Evolutionary conservation across 2,888 invertebrate genomes (phyloP).

Genomic region (Lingula anatina): DNA sequence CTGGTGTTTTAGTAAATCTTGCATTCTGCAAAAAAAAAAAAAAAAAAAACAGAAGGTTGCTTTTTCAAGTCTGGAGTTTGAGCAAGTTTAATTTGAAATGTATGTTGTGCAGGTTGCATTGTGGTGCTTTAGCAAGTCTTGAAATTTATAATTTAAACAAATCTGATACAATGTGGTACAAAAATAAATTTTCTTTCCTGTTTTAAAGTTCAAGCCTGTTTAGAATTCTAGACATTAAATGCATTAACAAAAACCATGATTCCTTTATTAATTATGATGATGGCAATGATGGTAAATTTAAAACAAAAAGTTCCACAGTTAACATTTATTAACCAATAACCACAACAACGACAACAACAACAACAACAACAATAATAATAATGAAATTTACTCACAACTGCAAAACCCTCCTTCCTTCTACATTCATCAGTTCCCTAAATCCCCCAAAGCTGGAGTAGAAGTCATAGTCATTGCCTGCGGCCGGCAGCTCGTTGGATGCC

Average conservation of each 20-base stretch:
- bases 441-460: conserved; percentile 72
- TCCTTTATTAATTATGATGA: not conserved
- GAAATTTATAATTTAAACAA: too few species aligned
- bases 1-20: conserved; percentile 35
- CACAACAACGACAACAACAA: conserved; percentile 1
- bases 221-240: too few species aligned
- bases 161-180: too few species aligned
- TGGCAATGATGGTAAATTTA: not conserved
- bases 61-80: too few species aligned
- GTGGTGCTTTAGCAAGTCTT: too few species aligned
- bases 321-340: not conserved
- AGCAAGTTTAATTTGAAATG: too few species aligned
- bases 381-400: conserved; percentile 53
- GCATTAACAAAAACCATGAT: too few species aligned
- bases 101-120: too few species aligned
- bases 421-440: conserved; percentile 64
- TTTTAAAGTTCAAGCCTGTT: too few species aligned
- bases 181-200: too few species aligned
- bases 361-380: not conserved
- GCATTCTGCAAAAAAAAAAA: conserved; percentile 24
- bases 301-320: not conserved
- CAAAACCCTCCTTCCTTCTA: conserved; percentile 64
- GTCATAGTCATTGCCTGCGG: conserved; percentile 63
- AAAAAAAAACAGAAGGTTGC: not conserved
- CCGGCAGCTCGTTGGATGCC: conserved; percentile 67